Percentiles rank a stretch among this genome's conserved stretches.
These are phyloP conservation scores for Bactericera cockerelli DNA, from an alignment of 1,140 invertebrate genomes.

Conservation along the genomic window DNA sequence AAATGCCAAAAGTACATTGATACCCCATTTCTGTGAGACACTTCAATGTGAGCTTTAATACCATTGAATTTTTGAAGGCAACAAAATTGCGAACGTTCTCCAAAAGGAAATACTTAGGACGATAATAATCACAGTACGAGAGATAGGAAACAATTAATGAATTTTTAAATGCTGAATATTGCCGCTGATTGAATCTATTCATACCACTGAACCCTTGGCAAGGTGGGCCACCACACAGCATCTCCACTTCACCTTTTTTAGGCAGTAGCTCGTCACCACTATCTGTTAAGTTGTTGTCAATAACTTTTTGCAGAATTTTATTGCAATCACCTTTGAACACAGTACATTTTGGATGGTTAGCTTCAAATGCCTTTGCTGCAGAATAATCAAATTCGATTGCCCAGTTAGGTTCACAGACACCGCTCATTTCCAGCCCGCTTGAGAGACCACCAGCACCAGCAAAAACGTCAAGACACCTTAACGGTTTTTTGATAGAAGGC, in stretches of 20 bases:
- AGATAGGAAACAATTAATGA: conserved; percentile 70
- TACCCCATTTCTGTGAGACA: conserved; percentile 73
- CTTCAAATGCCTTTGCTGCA: conserved; percentile 60
- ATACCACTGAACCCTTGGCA: conserved; percentile 84
- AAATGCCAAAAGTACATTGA: conserved; percentile 69
- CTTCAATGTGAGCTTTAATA: conserved; percentile 62
- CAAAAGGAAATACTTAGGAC: conserved; percentile 68
- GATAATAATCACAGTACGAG: conserved; percentile 73
- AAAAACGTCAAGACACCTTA: conserved; percentile 68
- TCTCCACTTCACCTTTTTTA: conserved; percentile 61
- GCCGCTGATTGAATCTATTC: conserved; percentile 75
- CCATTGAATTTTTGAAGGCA: conserved; percentile 58
- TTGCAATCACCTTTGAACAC: conserved; percentile 78
- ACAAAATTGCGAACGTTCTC: conserved; percentile 83
- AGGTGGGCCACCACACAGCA: conserved; percentile 76
- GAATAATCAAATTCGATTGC: conserved; percentile 65
- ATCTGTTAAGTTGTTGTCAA: conserved; percentile 34
- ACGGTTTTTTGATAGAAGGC: conserved; percentile 30
- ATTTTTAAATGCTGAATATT: conserved; percentile 79
- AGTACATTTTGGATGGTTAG: conserved; percentile 55
- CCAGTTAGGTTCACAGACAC: conserved; percentile 53
- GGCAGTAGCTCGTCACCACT: conserved; percentile 47
- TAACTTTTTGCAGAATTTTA: conserved; percentile 43
- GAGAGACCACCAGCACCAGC: conserved; percentile 71
- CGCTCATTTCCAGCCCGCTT: conserved; percentile 53